phyloP scores from a whole-genome alignment of 2,797 vertebrate species.

The Hyperoplus lanceolatus region DNA sequence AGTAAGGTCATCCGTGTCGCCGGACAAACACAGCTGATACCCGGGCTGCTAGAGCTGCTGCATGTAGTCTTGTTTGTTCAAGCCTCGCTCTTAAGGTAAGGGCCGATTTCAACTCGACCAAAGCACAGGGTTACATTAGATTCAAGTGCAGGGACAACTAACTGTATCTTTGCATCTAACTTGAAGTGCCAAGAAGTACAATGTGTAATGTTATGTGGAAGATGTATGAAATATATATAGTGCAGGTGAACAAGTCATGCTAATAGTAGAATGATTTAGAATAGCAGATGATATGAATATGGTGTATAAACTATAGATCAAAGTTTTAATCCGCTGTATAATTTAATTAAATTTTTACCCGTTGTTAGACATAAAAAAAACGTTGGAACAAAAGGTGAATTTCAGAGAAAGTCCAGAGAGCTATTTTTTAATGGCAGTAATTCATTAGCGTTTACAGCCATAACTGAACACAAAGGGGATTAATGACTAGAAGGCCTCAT shows the following conservation, averaged over 20 bases:
- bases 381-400: slow-evolving; percentile 19
- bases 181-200: no score
- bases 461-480: slow-evolving; percentile 73
- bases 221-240: neutral
- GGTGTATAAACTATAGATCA: neutral
- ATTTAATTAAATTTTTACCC: neutral
- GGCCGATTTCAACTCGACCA: neutral
- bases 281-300: neutral
- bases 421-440: slow-evolving; percentile 64
- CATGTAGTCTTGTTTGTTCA: slow-evolving; percentile 1
- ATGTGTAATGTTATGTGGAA: no score
- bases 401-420: slow-evolving; percentile 36
- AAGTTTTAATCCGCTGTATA: neutral
- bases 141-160: neutral
- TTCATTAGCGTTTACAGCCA: slow-evolving; percentile 55
- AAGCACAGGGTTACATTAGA: neutral
- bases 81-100: slow-evolving; percentile 46
- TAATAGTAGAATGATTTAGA: neutral
- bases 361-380: neutral
- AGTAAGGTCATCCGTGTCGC: slow-evolving; percentile 24
- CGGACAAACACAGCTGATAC: slow-evolving; percentile 41
- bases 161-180: no score
- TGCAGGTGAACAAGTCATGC: neutral
- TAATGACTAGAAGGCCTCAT: slow-evolving; percentile 75
- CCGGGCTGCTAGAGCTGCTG: slow-evolving; percentile 20